A percentile compares a stretch with the other conserved stretches of the same genome.
Evolutionary conservation across 2,888 invertebrate genomes (phyloP).

Genomic region (Horisme vitalbata): DNA sequence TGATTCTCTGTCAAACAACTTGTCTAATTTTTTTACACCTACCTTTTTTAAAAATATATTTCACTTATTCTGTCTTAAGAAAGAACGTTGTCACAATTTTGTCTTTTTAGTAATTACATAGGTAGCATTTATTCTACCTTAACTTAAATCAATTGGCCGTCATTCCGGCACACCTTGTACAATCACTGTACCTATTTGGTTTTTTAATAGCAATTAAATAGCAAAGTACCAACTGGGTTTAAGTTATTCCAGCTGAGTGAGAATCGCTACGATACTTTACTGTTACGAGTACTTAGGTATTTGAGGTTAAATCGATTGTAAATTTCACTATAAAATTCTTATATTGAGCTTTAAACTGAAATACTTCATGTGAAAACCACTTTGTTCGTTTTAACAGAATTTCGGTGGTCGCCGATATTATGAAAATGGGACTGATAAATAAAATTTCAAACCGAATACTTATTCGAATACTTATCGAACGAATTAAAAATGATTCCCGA

Average conservation of each 20-base stretch:
- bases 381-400: constrained; percentile 1
- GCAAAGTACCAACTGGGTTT: constrained; percentile 4
- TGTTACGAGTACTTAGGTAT: neutral
- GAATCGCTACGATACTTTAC: neutral
- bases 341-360: constrained; percentile 5
- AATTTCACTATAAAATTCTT: neutral
- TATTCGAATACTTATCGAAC: too few relatives aligned
- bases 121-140: too few relatives aligned
- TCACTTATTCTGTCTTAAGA: too few relatives aligned
- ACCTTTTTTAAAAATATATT: too few relatives aligned
- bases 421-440: too few relatives aligned
- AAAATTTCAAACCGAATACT: too few relatives aligned
- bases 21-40: too few relatives aligned
- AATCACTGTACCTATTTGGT: constrained; percentile 1
- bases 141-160: too few relatives aligned
- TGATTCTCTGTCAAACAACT: too few relatives aligned
- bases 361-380: constrained; percentile 25
- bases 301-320: constrained; percentile 8
- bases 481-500: too few relatives aligned
- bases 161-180: constrained; percentile 2
- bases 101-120: too few relatives aligned
- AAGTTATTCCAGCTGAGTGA: constrained; percentile 14
- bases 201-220: constrained; percentile 11
- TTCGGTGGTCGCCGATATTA: neutral
- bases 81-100: too few relatives aligned